These are phyloP conservation scores for Cettia cetti DNA, from an alignment of 2,113 vertebrate species.

Conservation along the genomic window DNA sequence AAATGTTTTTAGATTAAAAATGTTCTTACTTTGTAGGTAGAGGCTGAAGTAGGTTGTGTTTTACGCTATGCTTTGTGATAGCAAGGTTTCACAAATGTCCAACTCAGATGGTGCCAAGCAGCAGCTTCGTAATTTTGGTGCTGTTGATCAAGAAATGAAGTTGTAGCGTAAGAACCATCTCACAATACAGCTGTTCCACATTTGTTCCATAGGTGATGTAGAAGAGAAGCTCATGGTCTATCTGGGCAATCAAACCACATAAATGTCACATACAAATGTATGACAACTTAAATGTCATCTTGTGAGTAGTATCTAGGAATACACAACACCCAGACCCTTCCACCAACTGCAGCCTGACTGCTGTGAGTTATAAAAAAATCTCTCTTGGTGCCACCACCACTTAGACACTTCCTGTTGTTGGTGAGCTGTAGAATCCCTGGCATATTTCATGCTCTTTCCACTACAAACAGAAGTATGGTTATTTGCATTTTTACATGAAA, in stretches of 20 bases:
- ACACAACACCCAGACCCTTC: neutral
- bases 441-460: neutral
- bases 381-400: neutral
- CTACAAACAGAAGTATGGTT: neutral
- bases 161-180: neutral
- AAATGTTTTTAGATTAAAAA: neutral
- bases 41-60: neutral
- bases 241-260: neutral
- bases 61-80: neutral
- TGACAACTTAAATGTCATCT: neutral
- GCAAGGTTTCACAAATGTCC: neutral
- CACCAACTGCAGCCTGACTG: neutral
- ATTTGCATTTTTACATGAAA: neutral
- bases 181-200: accelerated
- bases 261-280: neutral
- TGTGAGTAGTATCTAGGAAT: neutral
- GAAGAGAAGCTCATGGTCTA: neutral
- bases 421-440: neutral
- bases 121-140: neutral
- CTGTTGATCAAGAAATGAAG: neutral
- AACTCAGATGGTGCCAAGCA: neutral
- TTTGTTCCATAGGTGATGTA: neutral
- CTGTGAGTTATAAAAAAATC: neutral
- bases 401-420: neutral
- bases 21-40: neutral